phyloP scores from a whole-genome alignment of 2,797 vertebrate species.

The Brotula barbata region DNA sequence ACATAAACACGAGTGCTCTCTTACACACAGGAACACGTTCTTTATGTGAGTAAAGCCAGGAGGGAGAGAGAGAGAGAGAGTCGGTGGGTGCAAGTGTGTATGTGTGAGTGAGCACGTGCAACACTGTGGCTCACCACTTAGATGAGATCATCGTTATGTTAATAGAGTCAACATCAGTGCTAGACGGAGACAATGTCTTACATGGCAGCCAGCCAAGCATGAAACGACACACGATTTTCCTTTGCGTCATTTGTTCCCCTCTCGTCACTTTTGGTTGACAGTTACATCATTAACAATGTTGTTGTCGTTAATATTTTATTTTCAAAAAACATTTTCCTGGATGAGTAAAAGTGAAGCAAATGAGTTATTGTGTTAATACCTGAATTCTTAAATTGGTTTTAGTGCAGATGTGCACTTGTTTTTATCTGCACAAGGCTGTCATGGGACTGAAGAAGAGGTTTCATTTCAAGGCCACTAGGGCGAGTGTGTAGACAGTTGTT shows the following conservation, averaged over 20 bases:
- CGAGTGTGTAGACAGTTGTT: background rate
- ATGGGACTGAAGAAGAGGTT: background rate
- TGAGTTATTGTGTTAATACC: background rate
- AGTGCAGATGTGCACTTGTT: too few species aligned
- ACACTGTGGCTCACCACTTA: conserved; percentile 47
- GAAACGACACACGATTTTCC: conserved; percentile 32
- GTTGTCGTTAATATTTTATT: background rate
- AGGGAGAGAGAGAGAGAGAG: conserved; percentile 6
- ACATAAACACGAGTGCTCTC: conserved; percentile 11
- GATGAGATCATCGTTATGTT: conserved; percentile 68
- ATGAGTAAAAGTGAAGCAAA: background rate
- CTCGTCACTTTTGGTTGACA: background rate
- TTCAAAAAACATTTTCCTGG: background rate
- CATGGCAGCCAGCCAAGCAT: conserved; percentile 40
- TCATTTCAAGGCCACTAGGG: conserved; percentile 5
- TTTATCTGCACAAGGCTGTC: background rate
- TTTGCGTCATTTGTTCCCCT: conserved; percentile 12
- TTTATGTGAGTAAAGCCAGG: conserved; percentile 18
- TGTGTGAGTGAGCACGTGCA: conserved; percentile 27
- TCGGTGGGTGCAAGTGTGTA: conserved; percentile 1
- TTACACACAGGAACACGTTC: conserved; percentile 5
- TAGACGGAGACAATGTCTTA: conserved; percentile 40
- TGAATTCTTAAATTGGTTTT: too few species aligned
- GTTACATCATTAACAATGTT: background rate
- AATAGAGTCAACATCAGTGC: conserved; percentile 52